Evolutionary conservation across 2,888 invertebrate genomes (phyloP).

Genomic region (Eilema caniola): DNA sequence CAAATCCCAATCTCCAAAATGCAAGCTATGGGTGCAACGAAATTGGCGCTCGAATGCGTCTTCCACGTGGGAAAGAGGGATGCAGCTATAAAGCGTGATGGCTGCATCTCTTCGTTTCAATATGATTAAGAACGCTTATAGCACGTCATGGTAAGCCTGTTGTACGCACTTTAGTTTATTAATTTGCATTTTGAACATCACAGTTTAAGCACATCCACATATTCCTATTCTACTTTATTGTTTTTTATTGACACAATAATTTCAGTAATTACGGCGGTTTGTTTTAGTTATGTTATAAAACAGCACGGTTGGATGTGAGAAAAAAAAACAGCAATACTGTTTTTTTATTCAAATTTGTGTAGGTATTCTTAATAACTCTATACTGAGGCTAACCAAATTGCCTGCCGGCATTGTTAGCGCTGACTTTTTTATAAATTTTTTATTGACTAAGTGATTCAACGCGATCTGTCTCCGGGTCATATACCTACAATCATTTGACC

Average conservation of each 20-base stretch:
- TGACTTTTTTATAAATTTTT: conserved; percentile 55
- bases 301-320: background rate
- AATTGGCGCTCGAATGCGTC: too few species aligned
- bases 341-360: conserved; percentile 1
- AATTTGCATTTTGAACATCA: too few species aligned
- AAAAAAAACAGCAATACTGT: background rate
- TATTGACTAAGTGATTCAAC: conserved; percentile 66
- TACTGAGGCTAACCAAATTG: conserved; percentile 51
- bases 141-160: too few species aligned
- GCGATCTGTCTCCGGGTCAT: conserved; percentile 72
- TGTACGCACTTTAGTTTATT: too few species aligned
- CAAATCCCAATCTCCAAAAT: too few species aligned
- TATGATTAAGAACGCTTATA: too few species aligned
- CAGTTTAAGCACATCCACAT: too few species aligned
- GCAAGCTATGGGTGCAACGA: too few species aligned
- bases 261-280: background rate
- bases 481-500: conserved; percentile 59
- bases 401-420: conserved; percentile 45
- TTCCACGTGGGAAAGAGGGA: too few species aligned
- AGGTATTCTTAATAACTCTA: conserved; percentile 39
- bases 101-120: too few species aligned
- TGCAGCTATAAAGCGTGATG: too few species aligned
- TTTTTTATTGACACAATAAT: background rate
- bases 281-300: background rate
- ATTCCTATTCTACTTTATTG: background rate